Evolutionary conservation across 2,888 invertebrate species (phyloP).

Genomic region (Agrochola macilenta): DNA sequence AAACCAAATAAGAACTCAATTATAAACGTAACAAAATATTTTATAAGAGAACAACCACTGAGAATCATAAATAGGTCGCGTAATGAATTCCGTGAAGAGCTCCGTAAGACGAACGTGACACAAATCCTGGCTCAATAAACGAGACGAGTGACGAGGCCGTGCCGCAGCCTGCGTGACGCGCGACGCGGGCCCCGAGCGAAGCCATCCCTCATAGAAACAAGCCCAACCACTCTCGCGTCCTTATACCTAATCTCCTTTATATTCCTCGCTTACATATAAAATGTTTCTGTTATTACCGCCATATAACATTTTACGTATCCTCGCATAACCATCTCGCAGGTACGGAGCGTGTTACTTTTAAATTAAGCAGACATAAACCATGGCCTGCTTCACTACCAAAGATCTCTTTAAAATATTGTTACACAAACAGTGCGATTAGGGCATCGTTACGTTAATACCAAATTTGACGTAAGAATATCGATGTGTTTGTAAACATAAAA

Average conservation of each 20-base stretch:
- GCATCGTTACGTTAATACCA: constrained; percentile 29
- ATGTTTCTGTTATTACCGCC: constrained; percentile 63
- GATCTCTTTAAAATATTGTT: constrained; percentile 3
- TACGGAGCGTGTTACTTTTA: constrained; percentile 45
- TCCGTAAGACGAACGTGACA: constrained; percentile 79
- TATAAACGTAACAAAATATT: constrained; percentile 72
- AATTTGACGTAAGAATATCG: constrained; percentile 68
- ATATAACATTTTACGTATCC: constrained; percentile 65
- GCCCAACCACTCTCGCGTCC: constrained; percentile 68
- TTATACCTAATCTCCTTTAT: constrained; percentile 67
- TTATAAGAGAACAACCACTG: constrained; percentile 67
- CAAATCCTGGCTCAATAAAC: constrained; percentile 80
- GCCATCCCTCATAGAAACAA: constrained; percentile 74
- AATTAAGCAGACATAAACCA: constrained; percentile 56
- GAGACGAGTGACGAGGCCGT: constrained; percentile 72
- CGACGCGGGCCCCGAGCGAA: constrained; percentile 58
- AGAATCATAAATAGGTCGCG: constrained; percentile 73
- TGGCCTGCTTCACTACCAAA: constrained; percentile 40
- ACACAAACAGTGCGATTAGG: constrained; percentile 13
- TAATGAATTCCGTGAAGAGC: constrained; percentile 80
- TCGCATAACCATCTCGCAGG: constrained; percentile 49
- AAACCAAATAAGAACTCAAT: constrained; percentile 67
- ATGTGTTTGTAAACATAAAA: constrained; percentile 83
- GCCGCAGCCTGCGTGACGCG: constrained; percentile 69
- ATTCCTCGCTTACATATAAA: constrained; percentile 63